Percentiles rank a stretch among this genome's conserved stretches.
phyloP scores from a whole-genome alignment of 2,113 vertebrate species.

The Rhadina sibilatrix region DNA sequence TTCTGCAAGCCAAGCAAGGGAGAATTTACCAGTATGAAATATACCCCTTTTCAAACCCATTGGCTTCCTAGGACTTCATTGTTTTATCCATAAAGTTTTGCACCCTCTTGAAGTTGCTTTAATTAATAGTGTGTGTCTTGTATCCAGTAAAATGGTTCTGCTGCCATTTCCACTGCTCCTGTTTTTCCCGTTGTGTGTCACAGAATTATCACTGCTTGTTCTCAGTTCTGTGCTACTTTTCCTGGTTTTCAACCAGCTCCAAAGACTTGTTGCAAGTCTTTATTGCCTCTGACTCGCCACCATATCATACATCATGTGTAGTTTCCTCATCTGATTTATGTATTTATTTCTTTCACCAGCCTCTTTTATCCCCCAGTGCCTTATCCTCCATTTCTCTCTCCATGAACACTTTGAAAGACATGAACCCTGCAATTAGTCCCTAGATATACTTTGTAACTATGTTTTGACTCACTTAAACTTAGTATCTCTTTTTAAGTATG shows the following conservation, averaged over 20 bases:
- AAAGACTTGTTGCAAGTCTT: not conserved
- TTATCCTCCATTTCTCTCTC: not conserved
- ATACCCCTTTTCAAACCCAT: not conserved
- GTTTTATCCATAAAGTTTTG: not conserved
- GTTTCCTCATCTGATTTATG: not conserved
- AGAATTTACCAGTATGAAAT: not conserved
- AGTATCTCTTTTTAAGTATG: not conserved
- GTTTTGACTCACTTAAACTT: not conserved
- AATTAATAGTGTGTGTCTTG: not conserved
- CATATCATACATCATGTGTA: not conserved
- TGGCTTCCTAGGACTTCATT: not conserved
- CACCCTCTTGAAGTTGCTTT: not conserved
- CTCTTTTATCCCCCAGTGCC: not conserved
- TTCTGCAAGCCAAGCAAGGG: not conserved
- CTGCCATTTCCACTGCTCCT: not conserved
- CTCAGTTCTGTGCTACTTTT: not conserved
- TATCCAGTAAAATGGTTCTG: not conserved
- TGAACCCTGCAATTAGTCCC: not conserved
- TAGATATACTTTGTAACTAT: not conserved
- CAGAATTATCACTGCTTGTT: conserved; percentile 1
- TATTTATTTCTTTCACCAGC: not conserved
- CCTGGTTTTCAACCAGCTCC: not conserved
- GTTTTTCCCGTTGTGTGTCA: not conserved
- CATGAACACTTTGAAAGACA: not conserved
- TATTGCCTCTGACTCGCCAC: not conserved